Conservation (phyloP, 2,797 vertebrate species). For the Syncerus caffer region DNA sequence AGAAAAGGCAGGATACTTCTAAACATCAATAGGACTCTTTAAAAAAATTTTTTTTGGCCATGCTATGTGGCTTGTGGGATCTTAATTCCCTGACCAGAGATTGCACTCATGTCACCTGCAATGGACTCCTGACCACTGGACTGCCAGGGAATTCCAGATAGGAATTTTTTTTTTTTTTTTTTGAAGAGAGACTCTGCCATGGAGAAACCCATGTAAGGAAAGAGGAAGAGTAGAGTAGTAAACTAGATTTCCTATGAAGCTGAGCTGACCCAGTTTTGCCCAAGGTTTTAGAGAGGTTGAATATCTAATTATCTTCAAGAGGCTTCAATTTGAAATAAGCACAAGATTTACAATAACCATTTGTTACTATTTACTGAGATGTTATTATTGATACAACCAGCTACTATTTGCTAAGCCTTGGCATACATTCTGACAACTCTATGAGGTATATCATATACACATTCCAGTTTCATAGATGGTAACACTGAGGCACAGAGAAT, state of each 20-base stretch:
- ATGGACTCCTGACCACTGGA: neutral
- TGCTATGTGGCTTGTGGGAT: neutral
- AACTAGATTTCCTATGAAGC: neutral
- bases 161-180: neutral
- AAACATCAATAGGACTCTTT: neutral
- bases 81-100: neutral
- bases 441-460: neutral
- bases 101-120: neutral
- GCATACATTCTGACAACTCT: neutral
- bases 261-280: neutral
- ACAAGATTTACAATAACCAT: neutral
- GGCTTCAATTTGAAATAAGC: neutral
- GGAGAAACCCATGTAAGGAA: neutral
- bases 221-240: neutral
- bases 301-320: neutral
- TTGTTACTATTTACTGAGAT: neutral
- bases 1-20: neutral
- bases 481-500: neutral
- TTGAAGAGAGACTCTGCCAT: neutral
- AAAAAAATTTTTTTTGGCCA: neutral
- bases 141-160: neutral
- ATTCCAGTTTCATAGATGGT: neutral
- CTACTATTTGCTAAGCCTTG: neutral
- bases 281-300: neutral
- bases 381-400: neutral